A percentile compares a stretch with the other conserved stretches of the same genome.
Evolutionary conservation across 1,140 invertebrate genomes (phyloP).

Genomic region (Drosophila quadrilineata): DNA sequence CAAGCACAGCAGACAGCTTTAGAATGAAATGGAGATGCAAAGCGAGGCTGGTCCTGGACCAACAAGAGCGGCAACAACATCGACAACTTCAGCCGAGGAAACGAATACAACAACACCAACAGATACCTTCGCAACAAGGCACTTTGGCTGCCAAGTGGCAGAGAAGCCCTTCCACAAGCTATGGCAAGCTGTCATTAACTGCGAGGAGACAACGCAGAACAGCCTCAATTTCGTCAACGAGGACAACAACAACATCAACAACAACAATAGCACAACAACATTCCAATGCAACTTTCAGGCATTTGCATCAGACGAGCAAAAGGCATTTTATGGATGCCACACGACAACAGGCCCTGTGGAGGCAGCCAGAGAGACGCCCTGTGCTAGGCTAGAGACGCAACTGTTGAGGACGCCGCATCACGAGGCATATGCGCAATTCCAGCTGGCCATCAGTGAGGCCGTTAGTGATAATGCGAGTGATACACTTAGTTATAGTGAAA

Average conservation of each 20-base stretch:
- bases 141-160: conserved; percentile 59
- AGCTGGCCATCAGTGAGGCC: conserved; percentile 59
- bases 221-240: conserved; percentile 20
- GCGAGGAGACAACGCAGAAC: conserved; percentile 30
- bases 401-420: conserved; percentile 47
- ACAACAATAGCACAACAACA: conserved; percentile 40
- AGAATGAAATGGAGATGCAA: conserved; percentile 81
- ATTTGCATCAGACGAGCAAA: conserved; percentile 41
- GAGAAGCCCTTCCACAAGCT: conserved; percentile 32
- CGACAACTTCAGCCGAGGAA: conserved; percentile 21
- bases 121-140: conserved; percentile 24
- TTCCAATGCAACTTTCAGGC: conserved; percentile 66
- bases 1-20: conserved; percentile 61
- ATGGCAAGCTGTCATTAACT: conserved; percentile 63
- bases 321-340: conserved; percentile 49
- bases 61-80: conserved; percentile 42
- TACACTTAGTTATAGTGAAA: conserved; percentile 56
- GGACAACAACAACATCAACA: conserved; percentile 29
- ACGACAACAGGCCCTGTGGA: conserved; percentile 9
- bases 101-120: conserved; percentile 11
- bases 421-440: conserved; percentile 68
- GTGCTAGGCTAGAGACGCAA: conserved; percentile 48
- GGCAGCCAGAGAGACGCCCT: conserved; percentile 13
- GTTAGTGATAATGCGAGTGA: conserved; percentile 73
- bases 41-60: conserved; percentile 74